Evolutionary conservation across 2,888 invertebrate genomes (phyloP).

Genomic region (Hermodice carunculata): DNA sequence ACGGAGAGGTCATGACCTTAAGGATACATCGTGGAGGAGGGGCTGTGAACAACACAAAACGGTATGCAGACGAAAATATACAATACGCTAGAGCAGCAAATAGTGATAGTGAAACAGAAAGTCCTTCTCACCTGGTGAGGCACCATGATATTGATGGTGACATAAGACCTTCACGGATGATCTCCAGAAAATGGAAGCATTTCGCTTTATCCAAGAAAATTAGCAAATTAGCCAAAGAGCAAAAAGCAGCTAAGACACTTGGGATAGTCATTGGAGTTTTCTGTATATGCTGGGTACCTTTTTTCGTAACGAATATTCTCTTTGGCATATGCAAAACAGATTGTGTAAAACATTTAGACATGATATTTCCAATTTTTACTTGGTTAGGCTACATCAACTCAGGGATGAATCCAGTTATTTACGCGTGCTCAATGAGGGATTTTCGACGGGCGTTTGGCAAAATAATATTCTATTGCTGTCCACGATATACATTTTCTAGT

Average conservation of each 20-base stretch:
- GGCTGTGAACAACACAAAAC: constrained; percentile 73
- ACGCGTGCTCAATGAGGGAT: constrained; percentile 98
- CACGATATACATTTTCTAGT: constrained; percentile 47
- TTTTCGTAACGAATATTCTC: constrained; percentile 93
- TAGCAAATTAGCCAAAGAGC: constrained; percentile 96
- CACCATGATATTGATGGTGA: constrained; percentile 1
- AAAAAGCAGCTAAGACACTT: constrained; percentile 96
- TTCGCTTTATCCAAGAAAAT: constrained; percentile 93
- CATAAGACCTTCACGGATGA: constrained; percentile 26
- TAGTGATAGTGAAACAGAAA: constrained; percentile 54
- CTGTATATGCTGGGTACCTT: constrained; percentile 97
- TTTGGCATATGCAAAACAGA: constrained; percentile 87
- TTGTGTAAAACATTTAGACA: constrained; percentile 55
- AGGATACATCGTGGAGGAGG: constrained; percentile 92
- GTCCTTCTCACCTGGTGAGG: constrained; percentile 36
- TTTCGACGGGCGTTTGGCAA: constrained; percentile 90
- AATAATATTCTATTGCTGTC: constrained; percentile 79
- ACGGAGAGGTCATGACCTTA: constrained; percentile 81
- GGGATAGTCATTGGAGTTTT: constrained; percentile 98
- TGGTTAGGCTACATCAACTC: constrained; percentile 70
- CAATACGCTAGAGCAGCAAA: constrained; percentile 36
- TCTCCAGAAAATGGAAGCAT: constrained; percentile 68
- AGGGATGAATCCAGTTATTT: constrained; percentile 85
- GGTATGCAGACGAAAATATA: constrained; percentile 12
- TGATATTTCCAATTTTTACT: constrained; percentile 66